phyloP scores from a whole-genome alignment of 2,797 vertebrate species.

The Hyperoplus lanceolatus region DNA sequence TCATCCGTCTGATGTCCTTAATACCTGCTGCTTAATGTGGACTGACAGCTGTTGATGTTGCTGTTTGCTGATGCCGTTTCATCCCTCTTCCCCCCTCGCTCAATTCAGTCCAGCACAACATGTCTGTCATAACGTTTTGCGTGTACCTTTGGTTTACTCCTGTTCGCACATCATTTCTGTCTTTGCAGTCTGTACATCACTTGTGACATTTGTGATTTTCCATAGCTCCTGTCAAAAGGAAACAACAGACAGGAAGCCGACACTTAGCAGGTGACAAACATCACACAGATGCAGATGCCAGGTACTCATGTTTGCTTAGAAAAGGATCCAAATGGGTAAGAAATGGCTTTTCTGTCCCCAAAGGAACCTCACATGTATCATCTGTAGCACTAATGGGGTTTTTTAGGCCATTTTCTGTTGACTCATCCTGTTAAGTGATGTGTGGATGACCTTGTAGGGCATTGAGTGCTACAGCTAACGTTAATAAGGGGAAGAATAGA shows the following conservation, averaged over 20 bases:
- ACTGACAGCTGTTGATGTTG: conserved; percentile 51
- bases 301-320: neutral
- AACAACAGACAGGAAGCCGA: neutral
- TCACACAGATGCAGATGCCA: conserved; percentile 2
- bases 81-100: conserved; percentile 2
- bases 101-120: conserved; percentile 1
- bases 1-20: conserved; percentile 53
- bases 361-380: neutral
- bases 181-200: conserved; percentile 5
- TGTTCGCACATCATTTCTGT: conserved; percentile 6
- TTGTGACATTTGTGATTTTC: conserved; percentile 28
- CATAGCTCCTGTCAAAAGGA: neutral
- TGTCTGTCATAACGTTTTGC: neutral
- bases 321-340: neutral
- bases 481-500: neutral
- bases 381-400: neutral
- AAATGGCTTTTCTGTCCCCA: neutral
- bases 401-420: neutral
- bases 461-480: neutral
- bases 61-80: conserved; percentile 27
- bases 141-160: neutral
- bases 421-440: neutral
- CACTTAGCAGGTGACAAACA: conserved; percentile 5
- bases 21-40: conserved; percentile 54
- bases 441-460: neutral